These are phyloP conservation scores for Nannospalax galili DNA, from an alignment of 2,113 vertebrate genomes.

Conservation along the genomic window DNA sequence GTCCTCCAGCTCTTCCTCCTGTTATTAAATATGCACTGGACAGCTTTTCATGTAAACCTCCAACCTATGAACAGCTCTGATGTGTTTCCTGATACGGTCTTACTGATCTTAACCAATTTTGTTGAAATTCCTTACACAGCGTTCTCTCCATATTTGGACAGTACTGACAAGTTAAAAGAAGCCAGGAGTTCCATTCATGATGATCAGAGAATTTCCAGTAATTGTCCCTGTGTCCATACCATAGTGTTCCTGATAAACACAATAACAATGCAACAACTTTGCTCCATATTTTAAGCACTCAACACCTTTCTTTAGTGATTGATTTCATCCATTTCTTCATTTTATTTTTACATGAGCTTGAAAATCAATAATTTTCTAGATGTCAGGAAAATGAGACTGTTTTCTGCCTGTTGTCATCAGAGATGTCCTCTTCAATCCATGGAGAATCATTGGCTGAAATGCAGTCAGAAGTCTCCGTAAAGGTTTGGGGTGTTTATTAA, in stretches of 20 bases:
- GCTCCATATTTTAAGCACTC: slow-evolving; percentile 19
- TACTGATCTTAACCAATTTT: neutral
- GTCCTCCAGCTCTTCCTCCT: neutral
- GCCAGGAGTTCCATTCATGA: neutral
- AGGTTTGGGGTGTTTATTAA: neutral
- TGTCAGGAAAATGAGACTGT: slow-evolving; percentile 10
- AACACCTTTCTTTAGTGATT: neutral
- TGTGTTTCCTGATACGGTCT: neutral
- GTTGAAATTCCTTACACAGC: neutral
- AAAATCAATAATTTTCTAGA: slow-evolving; percentile 64
- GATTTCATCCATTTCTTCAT: slow-evolving; percentile 60
- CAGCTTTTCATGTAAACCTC: neutral
- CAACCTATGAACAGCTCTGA: too few species aligned
- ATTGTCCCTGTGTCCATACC: neutral
- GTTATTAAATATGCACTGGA: neutral
- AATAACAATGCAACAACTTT: neutral
- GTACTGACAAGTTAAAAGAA: neutral
- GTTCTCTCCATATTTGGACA: neutral
- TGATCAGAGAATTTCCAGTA: neutral
- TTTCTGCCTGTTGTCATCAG: slow-evolving; percentile 69
- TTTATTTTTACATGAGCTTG: slow-evolving; percentile 25
- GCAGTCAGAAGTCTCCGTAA: slow-evolving; percentile 76
- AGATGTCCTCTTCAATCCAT: slow-evolving; percentile 68
- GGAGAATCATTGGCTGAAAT: slow-evolving; percentile 73
- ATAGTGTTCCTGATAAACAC: neutral